Evolutionary conservation across 2,797 vertebrate genomes (phyloP).

Genomic region (Hafferia zeledoni): DNA sequence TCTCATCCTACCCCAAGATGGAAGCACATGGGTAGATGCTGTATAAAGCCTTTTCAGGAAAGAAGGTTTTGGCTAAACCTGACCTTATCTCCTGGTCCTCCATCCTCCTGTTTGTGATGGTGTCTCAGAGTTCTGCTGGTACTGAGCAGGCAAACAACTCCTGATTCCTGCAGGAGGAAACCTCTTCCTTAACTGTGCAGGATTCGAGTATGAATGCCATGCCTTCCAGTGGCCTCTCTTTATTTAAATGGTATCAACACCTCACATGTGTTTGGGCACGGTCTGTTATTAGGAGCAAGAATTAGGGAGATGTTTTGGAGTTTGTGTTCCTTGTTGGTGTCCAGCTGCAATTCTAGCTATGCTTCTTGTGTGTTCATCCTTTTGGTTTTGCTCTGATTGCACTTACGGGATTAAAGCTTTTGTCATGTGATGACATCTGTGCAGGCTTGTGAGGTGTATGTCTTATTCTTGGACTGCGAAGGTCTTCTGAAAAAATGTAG

Average conservation of each 20-base stretch:
- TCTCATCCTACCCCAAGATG: neutral
- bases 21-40: neutral
- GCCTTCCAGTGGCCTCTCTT: neutral
- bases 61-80: neutral
- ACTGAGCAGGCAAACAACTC: neutral
- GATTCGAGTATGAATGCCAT: fast-evolving
- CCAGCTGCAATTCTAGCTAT: neutral
- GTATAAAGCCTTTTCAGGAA: neutral
- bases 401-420: neutral
- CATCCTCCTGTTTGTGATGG: neutral
- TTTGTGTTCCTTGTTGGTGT: neutral
- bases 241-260: neutral
- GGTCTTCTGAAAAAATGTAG: neutral
- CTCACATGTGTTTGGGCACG: fast-evolving
- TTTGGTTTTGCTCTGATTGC: neutral
- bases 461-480: neutral
- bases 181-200: neutral
- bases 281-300: neutral
- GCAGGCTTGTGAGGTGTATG: neutral
- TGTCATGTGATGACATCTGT: neutral
- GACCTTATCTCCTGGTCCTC: neutral
- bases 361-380: neutral
- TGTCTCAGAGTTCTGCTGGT: neutral
- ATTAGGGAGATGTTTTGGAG: neutral
- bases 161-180: fast-evolving